These are phyloP conservation scores for Nymphicus hollandicus DNA, from an alignment of 2,113 vertebrate species.

Conservation along the genomic window DNA sequence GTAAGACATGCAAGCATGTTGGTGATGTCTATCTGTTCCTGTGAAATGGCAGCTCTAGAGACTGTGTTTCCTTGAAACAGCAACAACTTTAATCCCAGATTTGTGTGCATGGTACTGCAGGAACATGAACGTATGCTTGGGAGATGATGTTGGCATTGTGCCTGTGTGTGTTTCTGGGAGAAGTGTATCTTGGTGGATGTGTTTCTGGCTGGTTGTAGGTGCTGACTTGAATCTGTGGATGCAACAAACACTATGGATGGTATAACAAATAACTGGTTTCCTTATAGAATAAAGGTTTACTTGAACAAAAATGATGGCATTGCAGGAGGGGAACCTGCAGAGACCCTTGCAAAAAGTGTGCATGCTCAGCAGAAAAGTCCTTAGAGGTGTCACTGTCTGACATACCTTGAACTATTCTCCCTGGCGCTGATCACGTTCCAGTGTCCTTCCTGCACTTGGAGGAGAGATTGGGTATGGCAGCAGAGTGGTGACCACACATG, in stretches of 20 bases:
- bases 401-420: neutral
- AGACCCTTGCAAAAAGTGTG: neutral
- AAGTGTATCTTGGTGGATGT: neutral
- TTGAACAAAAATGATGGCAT: rapidly evolving
- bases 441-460: neutral
- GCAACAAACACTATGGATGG: neutral
- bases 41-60: neutral
- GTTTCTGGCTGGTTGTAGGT: neutral
- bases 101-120: neutral
- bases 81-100: neutral
- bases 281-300: neutral
- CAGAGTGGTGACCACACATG: rapidly evolving
- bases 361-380: neutral
- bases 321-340: neutral
- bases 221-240: neutral
- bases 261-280: neutral
- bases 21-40: neutral
- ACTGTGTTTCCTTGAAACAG: neutral
- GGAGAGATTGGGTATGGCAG: neutral
- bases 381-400: neutral
- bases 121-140: rapidly evolving
- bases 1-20: rapidly evolving
- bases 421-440: rapidly evolving
- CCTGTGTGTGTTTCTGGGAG: neutral
- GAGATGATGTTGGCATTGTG: rapidly evolving